Conservation (phyloP, 2,797 vertebrate genomes). For the Nannoperca australis region DNA sequence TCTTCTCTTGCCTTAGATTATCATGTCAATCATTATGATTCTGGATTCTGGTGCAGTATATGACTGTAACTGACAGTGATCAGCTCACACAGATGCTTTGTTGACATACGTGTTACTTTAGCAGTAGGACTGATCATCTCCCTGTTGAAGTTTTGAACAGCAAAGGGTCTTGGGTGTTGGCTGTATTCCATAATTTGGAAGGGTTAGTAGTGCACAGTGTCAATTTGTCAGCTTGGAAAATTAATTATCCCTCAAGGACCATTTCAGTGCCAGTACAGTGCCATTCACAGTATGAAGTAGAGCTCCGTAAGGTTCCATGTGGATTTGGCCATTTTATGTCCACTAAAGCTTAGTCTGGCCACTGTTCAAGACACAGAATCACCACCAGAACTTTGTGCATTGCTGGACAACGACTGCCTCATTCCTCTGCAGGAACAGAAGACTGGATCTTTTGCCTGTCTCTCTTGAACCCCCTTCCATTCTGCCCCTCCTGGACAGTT, state of each 20-base stretch:
- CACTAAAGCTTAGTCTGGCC: constrained; percentile 42
- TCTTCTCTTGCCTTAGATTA: constrained; percentile 5
- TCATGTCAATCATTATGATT: neutral
- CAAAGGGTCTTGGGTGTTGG: neutral
- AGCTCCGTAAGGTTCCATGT: constrained; percentile 40
- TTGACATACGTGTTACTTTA: neutral
- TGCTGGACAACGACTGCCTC: constrained; percentile 73
- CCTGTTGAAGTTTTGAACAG: constrained; percentile 12
- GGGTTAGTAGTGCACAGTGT: constrained; percentile 56
- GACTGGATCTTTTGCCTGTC: constrained; percentile 14
- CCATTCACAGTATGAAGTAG: constrained; percentile 25
- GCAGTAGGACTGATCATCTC: constrained; percentile 1
- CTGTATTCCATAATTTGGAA: constrained; percentile 45
- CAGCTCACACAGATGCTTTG: constrained; percentile 12
- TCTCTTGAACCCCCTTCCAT: constrained; percentile 3
- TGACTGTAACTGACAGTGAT: neutral
- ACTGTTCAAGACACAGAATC: constrained; percentile 32
- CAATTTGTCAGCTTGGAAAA: constrained; percentile 67
- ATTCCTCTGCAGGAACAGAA: constrained; percentile 26
- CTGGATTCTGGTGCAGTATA: neutral
- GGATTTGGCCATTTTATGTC: constrained; percentile 55
- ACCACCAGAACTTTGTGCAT: constrained; percentile 22
- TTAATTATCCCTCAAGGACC: constrained; percentile 77
- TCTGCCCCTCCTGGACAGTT: constrained; percentile 17
- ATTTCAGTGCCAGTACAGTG: constrained; percentile 55